These are phyloP conservation scores for Pterocles orientalis DNA, from an alignment of 2,113 vertebrate genomes.

Conservation along the genomic window DNA sequence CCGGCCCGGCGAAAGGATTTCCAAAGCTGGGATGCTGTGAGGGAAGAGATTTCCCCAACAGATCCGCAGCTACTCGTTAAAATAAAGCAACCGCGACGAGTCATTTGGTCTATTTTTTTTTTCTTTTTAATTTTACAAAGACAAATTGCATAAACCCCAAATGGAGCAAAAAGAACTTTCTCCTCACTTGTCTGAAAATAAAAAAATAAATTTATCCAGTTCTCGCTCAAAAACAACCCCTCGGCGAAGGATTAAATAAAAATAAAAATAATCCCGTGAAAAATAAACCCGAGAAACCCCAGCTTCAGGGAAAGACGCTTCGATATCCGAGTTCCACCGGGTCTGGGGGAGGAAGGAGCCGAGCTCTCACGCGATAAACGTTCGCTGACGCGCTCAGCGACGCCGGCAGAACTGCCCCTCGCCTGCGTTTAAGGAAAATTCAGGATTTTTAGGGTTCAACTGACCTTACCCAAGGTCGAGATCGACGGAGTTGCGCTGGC, in stretches of 20 bases:
- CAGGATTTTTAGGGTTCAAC: neutral
- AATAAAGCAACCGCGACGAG: neutral
- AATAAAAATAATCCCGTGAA: too few species aligned
- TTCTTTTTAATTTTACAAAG: too few species aligned
- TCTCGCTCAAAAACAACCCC: neutral
- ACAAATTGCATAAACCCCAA: neutral
- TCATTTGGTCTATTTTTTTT: neutral
- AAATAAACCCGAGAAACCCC: too few species aligned
- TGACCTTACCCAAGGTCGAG: neutral
- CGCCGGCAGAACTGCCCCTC: neutral
- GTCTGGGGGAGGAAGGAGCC: neutral
- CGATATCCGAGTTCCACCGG: too few species aligned
- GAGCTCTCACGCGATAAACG: too few species aligned
- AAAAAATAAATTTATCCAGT: neutral
- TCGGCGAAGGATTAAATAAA: too few species aligned
- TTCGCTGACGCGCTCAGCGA: neutral
- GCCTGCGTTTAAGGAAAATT: neutral
- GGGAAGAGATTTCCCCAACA: too few species aligned
- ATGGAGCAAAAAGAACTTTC: neutral
- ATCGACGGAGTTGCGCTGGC: accelerated
- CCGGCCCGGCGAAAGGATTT: neutral
- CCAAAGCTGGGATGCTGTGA: neutral
- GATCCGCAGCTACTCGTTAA: accelerated
- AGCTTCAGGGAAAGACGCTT: too few species aligned
- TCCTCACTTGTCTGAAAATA: neutral